Percentiles rank a stretch among this genome's conserved stretches.
These are phyloP conservation scores for Diarsia mendica DNA, from an alignment of 2,888 invertebrate species.

Conservation along the genomic window DNA sequence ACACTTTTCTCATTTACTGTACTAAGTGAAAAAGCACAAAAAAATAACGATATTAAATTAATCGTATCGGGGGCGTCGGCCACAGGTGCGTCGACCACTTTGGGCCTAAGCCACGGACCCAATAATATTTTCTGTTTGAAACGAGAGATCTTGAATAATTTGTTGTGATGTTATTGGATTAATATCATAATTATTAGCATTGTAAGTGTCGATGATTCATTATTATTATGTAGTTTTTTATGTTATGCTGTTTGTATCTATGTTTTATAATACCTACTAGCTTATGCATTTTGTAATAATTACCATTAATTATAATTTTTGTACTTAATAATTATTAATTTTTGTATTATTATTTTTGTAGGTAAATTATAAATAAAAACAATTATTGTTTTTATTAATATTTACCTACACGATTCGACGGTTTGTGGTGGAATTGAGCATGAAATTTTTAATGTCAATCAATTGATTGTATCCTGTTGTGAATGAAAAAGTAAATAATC, in stretches of 20 bases:
- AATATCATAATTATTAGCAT: constrained; percentile 6
- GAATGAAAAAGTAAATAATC: neutral
- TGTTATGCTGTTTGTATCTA: no score
- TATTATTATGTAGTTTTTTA: neutral
- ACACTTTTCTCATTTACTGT: no score
- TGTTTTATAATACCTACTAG: neutral
- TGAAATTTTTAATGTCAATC: neutral
- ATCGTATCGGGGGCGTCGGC: no score
- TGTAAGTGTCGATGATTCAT: neutral
- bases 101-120: no score
- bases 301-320: no score
- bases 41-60: no score
- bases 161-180: neutral
- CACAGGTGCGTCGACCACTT: no score
- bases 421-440: neutral
- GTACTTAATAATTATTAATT: no score
- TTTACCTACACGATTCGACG: neutral
- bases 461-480: neutral
- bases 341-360: no score
- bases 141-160: neutral
- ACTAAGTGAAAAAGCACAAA: no score
- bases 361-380: no score
- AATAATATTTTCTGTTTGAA: neutral
- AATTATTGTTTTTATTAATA: no score
- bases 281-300: neutral